Percentiles rank a stretch among this genome's conserved stretches.
These are phyloP conservation scores for Hanleya hanleyi DNA, from an alignment of 2,888 invertebrate genomes.

Conservation along the genomic window DNA sequence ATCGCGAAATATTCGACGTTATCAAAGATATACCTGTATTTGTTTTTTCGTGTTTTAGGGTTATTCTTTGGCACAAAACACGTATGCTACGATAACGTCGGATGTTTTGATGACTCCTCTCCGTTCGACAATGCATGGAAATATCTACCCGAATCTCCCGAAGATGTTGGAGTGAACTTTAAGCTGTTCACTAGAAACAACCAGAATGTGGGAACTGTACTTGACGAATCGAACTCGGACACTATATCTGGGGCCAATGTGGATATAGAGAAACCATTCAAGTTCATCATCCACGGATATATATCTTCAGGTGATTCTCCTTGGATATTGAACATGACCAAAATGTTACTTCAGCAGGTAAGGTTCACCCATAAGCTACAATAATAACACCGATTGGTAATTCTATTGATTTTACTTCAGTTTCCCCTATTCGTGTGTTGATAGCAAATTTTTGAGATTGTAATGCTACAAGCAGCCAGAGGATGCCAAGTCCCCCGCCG, in stretches of 20 bases:
- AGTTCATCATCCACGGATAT: conserved; percentile 18
- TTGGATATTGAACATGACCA: conserved; percentile 8
- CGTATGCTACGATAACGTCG: neutral
- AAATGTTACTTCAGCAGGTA: neutral
- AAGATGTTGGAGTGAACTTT: conserved; percentile 13
- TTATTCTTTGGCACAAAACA: neutral
- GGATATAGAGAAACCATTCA: conserved; percentile 3
- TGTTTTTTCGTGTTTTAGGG: no score
- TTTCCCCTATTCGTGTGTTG: no score
- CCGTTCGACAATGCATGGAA: conserved; percentile 30
- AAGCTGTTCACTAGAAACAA: conserved; percentile 23
- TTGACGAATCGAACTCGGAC: neutral
- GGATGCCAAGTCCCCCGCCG: no score
- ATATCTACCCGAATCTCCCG: conserved; percentile 22
- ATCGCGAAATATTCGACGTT: no score
- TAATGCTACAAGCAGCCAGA: no score
- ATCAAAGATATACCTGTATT: no score
- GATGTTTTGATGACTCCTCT: neutral
- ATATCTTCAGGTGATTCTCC: conserved; percentile 3
- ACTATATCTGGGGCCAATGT: conserved; percentile 8
- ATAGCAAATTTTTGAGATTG: no score
- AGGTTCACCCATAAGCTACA: no score
- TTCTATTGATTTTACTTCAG: no score
- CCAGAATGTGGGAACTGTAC: neutral
- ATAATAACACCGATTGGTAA: no score